Base-by-base conservation (phyloP, 2,888 invertebrate species). In the Papilio demoleus region DNA sequence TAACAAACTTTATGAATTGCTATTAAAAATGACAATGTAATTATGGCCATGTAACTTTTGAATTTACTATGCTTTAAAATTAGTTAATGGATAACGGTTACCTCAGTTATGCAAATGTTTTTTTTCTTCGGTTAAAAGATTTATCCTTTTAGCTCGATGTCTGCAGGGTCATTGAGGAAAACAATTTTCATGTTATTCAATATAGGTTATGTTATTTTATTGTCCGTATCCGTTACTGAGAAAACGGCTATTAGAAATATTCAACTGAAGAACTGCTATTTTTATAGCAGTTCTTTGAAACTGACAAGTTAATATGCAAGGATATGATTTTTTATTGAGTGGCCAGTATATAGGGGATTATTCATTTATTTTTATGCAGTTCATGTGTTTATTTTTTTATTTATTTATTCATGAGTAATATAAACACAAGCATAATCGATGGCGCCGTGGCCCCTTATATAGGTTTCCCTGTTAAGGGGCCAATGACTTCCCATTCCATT, bases 101-200 rank as follows among this genome's bases (percentile, higher is more conserved):
- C 61, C 56, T 69, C 68, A 72, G 75, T 11, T 31, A 38, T 47
- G 65, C 60, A 65, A 65, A 68, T 71, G 69, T 70, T 47, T 68
- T 74, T 68, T n/a, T 76, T 75, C 74, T 77, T 75, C 71, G 70
- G 76, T 77, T 74, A 76, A 76, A 73, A 74, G 74, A 76, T 78
- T 75, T 70, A 75, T 72, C 76, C 76, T 76, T 75, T 72, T 14
- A 31, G 22, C 42, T 12, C 14, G 63, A 65, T 65, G 53, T 61
- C 50, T 64, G 27, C 59, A 65, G 59, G 60, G 24, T 36, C 65
- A 63, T 64, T 47, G 63, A 58, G 27, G 22, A 65, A 17, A 40
- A 24, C 58, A 36, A 56, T 68, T 47, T 47, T 63, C 59, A 59
- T 68, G 36, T 38, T 19, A 59, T 24, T 31, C 45, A 47, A 53